These are phyloP conservation scores for Euura saliciscinereae DNA, from an alignment of 1,140 invertebrate genomes.

Conservation along the genomic window DNA sequence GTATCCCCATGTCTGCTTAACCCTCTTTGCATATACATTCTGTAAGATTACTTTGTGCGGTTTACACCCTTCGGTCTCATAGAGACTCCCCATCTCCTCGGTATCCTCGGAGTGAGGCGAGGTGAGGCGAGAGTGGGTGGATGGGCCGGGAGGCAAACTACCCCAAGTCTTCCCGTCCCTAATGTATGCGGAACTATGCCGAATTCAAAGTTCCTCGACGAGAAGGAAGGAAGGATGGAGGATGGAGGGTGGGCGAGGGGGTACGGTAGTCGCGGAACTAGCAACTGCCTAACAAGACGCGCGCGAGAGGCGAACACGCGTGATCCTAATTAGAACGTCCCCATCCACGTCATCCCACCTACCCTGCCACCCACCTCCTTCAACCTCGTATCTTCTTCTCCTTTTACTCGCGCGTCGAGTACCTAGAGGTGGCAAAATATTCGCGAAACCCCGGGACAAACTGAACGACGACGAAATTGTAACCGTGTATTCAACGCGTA, in stretches of 20 bases:
- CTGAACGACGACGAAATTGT: too few relatives aligned
- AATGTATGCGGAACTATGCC: constrained; percentile 60
- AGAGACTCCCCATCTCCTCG: constrained; percentile 31
- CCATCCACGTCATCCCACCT: constrained; percentile 31
- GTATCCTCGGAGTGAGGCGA: constrained; percentile 16
- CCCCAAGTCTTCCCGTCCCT: constrained; percentile 50
- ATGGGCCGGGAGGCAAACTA: constrained; percentile 50
- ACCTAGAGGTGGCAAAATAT: neutral
- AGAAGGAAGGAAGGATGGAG: constrained; percentile 13
- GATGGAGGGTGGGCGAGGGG: too few relatives aligned
- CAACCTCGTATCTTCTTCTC: neutral
- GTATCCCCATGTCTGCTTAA: constrained; percentile 43
- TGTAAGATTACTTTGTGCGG: constrained; percentile 63
- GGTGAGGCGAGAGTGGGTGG: too few relatives aligned
- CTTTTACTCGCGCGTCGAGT: constrained; percentile 12
- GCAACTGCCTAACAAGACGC: constrained; percentile 12
- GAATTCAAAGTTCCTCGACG: constrained; percentile 55
- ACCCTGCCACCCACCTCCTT: neutral
- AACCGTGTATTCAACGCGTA: too few relatives aligned
- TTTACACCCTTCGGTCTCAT: constrained; percentile 51
- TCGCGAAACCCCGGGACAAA: neutral
- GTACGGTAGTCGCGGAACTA: constrained; percentile 10
- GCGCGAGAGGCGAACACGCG: constrained; percentile 49
- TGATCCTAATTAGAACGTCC: constrained; percentile 60
- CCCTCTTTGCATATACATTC: constrained; percentile 63